Percentiles rank a stretch among this genome's conserved stretches.
These are phyloP conservation scores for Neomorphus geoffroyi DNA, from an alignment of 2,797 vertebrate genomes.

Conservation along the genomic window DNA sequence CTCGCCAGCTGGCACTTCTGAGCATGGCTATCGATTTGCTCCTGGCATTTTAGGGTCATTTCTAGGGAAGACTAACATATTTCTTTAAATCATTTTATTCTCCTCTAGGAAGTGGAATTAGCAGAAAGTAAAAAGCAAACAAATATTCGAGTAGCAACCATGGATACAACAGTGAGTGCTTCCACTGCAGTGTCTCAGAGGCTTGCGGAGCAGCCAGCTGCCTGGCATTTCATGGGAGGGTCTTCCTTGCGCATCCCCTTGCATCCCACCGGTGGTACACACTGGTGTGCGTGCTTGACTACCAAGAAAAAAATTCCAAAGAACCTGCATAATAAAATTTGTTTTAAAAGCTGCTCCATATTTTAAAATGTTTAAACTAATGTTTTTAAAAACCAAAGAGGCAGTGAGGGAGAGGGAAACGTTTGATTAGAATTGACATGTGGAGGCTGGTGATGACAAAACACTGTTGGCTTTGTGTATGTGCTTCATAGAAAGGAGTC, in stretches of 20 bases:
- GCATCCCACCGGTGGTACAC: not conserved
- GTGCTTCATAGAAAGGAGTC: not conserved
- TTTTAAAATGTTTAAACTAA: not conserved
- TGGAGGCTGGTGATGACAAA: not conserved
- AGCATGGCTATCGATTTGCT: not conserved
- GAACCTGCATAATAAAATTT: too few relatives aligned
- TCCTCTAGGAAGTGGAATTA: not conserved
- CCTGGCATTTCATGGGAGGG: rapidly evolving
- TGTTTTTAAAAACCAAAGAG: too few relatives aligned
- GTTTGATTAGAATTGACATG: not conserved
- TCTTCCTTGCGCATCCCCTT: not conserved
- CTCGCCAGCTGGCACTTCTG: not conserved
- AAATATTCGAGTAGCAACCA: rapidly evolving
- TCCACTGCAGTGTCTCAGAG: not conserved
- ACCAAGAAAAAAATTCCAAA: not conserved
- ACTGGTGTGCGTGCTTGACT: too few relatives aligned
- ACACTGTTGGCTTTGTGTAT: rapidly evolving
- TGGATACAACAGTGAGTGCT: too few relatives aligned
- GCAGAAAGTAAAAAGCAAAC: not conserved
- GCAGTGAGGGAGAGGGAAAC: not conserved
- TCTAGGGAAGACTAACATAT: not conserved
- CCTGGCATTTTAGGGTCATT: not conserved
- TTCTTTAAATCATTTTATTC: not conserved
- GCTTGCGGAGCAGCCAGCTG: rapidly evolving
- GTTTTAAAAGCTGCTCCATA: not conserved